These are phyloP conservation scores for Anolis sagrei DNA, from an alignment of 2,113 vertebrate species.

Conservation along the genomic window DNA sequence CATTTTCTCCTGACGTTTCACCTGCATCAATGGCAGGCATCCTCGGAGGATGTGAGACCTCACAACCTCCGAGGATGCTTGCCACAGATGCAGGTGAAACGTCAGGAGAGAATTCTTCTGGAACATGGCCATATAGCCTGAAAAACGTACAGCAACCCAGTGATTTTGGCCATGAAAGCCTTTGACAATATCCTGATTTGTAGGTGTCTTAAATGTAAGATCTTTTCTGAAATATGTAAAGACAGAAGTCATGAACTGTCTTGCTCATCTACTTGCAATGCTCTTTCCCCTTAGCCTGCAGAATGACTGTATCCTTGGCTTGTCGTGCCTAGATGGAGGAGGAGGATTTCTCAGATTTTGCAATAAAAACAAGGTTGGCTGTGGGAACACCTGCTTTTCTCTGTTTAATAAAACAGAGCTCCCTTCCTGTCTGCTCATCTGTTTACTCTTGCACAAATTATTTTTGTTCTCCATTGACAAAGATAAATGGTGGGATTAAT, in stretches of 20 bases:
- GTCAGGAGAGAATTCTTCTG: no score
- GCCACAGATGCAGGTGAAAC: no score
- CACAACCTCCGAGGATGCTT: no score
- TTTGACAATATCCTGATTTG: no score
- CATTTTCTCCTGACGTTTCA: no score
- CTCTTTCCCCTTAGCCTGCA: slow-evolving; percentile 57
- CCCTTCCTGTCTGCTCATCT: slow-evolving; percentile 81
- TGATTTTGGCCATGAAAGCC: no score
- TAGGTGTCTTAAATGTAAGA: not conserved
- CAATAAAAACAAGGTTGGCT: slow-evolving; percentile 80
- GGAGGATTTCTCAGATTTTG: slow-evolving; percentile 82
- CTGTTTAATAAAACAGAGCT: slow-evolving; percentile 82
- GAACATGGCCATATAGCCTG: no score
- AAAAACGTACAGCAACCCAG: no score
- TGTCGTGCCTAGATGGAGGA: slow-evolving; percentile 76
- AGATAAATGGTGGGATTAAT: slow-evolving; percentile 99
- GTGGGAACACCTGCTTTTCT: slow-evolving; percentile 88
- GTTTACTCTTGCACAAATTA: slow-evolving; percentile 93
- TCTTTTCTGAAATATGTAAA: not conserved
- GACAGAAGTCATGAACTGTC: not conserved
- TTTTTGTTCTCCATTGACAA: slow-evolving; percentile 95
- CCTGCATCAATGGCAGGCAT: no score
- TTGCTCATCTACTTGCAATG: slow-evolving; percentile 42
- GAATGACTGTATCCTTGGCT: slow-evolving; percentile 67
- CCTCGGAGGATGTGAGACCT: no score